Conservation (phyloP, 2,888 invertebrate genomes). For the Aphidius colemani region DNA sequence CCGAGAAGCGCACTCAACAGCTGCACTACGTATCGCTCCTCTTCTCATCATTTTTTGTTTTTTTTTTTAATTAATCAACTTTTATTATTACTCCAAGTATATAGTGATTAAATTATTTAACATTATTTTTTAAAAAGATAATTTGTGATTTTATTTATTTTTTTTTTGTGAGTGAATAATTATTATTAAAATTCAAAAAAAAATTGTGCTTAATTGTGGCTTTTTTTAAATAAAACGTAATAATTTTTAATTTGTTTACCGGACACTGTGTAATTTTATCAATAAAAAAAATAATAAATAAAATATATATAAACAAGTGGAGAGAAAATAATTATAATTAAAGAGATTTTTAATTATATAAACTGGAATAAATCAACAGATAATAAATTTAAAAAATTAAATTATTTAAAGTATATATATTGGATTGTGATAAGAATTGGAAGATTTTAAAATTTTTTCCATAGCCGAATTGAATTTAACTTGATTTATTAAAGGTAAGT, state of each 20-base stretch:
- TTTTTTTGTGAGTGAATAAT: too few species aligned
- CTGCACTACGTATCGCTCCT: slow-evolving; percentile 51
- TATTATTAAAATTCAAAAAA: too few species aligned
- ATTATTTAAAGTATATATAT: background rate
- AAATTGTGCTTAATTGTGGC: background rate
- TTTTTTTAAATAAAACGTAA: background rate
- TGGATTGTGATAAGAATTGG: background rate
- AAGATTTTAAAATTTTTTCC: background rate
- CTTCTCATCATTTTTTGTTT: slow-evolving; percentile 23
- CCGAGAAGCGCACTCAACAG: slow-evolving; percentile 56
- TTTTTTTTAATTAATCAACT: slow-evolving; percentile 1
- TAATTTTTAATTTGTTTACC: background rate
- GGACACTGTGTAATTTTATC: background rate
- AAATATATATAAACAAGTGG: background rate
- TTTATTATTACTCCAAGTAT: too few species aligned
- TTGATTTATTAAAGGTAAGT: slow-evolving; percentile 18
- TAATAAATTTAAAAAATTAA: background rate
- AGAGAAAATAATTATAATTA: background rate
- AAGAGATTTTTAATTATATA: too few species aligned
- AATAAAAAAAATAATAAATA: background rate
- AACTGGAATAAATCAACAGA: background rate
- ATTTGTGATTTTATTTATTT: too few species aligned
- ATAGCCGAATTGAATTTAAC: slow-evolving; percentile 4
- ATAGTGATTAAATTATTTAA: too few species aligned
- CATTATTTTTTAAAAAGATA: too few species aligned